Evolutionary conservation across 2,797 vertebrate genomes (phyloP), one percentile per base, ranked within the genome.

Genomic region (Nyctibius grandis): DNA sequence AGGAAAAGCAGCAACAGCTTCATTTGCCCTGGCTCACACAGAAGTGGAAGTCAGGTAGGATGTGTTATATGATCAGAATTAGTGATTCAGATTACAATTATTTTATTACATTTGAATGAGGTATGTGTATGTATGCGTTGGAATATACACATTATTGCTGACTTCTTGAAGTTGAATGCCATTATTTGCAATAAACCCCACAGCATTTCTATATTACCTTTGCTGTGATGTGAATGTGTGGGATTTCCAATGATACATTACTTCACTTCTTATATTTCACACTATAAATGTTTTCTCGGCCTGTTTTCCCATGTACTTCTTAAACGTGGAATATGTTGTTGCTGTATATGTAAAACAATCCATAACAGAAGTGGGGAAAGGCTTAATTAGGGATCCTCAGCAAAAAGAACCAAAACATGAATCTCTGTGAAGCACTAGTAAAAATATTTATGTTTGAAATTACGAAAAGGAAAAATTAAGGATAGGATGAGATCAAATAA

Each of bases 391-490:
- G 26, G 23, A 90, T 87, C 56, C 65, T 94, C 36, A 80, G 82
- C 68, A 90, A 96, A 85, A 68, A 56, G 44, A 85, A 83, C 29
- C 14, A 78, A 88, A 78, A 67, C 5, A 26, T 22, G 5, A 53
- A 69, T 45, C 17, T 77, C 29, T 64, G 38, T 72, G 59, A 88
- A 76, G 31, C 28, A 40, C 13, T 89, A 84, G 69, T 65, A 93
- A 67, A 93, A 90, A 75, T 56, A 92, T 88, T 91, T 78, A 60
- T 72, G 73, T 34, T 85, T 84, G 63, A 84, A 91, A 73, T 78
- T 93, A 73, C 72, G 63, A 77, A 92, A 72, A 69, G 45, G 83
- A 56, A 84, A 89, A 94, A 92, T 56, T 29, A 87, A 89, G 82
- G 50, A 21, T 70, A 80, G 42, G 51, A 82, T 72, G 69, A 91